Evolutionary conservation across 2,797 vertebrate genomes (phyloP).

Genomic region (Phoxinus dragarum): DNA sequence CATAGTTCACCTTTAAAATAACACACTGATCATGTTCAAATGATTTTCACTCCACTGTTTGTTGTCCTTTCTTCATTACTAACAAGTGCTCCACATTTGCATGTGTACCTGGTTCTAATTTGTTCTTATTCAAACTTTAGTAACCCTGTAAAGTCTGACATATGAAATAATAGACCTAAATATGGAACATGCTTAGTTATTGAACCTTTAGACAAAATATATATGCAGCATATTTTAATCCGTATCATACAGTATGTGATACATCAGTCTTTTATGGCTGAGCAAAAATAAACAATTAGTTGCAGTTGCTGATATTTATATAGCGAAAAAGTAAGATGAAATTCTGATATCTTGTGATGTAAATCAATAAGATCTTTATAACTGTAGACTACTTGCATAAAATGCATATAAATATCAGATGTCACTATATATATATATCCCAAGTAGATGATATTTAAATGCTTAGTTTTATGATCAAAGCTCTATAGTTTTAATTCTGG

Average conservation of each 20-base stretch:
- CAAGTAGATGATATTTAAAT: not conserved
- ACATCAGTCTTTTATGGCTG: not conserved
- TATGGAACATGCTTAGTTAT: slow-evolving; percentile 39
- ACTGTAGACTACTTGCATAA: not conserved
- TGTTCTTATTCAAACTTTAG: slow-evolving; percentile 59
- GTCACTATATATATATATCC: not conserved
- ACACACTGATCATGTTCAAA: slow-evolving; percentile 48
- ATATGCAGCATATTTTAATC: not conserved
- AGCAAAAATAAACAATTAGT: not conserved
- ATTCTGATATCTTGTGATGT: not conserved
- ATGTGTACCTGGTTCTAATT: slow-evolving; percentile 72
- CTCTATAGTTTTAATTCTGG: not conserved
- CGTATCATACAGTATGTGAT: not conserved
- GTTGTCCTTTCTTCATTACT: slow-evolving; percentile 63
- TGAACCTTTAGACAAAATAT: not conserved
- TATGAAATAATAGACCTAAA: not conserved
- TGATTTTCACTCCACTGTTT: slow-evolving; percentile 47
- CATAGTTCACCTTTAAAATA: not conserved
- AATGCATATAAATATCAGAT: not conserved
- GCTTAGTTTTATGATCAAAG: not conserved
- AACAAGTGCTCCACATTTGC: slow-evolving; percentile 62
- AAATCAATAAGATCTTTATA: not conserved
- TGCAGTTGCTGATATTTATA: not conserved
- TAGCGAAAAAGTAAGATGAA: not conserved
- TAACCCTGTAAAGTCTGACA: slow-evolving; percentile 16